These are phyloP conservation scores for Eublepharis macularius DNA, from an alignment of 2,113 vertebrate species.

Conservation along the genomic window DNA sequence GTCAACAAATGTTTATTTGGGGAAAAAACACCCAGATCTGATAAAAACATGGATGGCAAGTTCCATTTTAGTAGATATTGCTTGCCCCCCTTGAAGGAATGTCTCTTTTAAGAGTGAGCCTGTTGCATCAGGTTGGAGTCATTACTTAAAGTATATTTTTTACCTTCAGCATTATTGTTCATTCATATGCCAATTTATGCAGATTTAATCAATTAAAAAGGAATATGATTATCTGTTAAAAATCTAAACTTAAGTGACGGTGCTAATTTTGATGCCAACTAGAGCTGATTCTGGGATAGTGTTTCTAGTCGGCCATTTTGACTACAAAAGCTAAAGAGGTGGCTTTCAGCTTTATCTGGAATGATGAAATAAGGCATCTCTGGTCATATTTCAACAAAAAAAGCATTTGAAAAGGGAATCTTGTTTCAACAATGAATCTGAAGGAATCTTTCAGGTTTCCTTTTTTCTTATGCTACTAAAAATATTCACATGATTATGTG, in stretches of 20 bases:
- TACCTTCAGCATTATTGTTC: background rate
- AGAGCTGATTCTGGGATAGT: background rate
- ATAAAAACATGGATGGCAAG: background rate
- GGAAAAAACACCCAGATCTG: too few relatives aligned
- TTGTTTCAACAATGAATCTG: too few relatives aligned
- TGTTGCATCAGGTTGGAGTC: too few relatives aligned
- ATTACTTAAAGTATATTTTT: background rate
- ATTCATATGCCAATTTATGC: background rate
- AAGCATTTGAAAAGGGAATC: too few relatives aligned
- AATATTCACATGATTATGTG: constrained; percentile 19
- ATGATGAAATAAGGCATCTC: too few relatives aligned
- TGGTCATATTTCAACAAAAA: too few relatives aligned
- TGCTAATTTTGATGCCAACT: background rate
- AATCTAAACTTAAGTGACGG: background rate
- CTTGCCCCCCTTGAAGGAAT: too few relatives aligned
- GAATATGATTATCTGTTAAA: background rate
- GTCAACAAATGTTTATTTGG: background rate
- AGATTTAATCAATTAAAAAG: background rate
- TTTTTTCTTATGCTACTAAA: background rate
- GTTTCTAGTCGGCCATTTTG: background rate
- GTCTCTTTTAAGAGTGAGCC: too few relatives aligned
- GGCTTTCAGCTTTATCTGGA: too few relatives aligned
- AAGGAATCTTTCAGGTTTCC: too few relatives aligned
- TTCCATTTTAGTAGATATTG: background rate
- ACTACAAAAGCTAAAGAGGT: background rate